Evolutionary conservation across 2,113 vertebrate genomes (phyloP), one percentile per base, ranked within the genome.

Genomic region (Proterorhinus semilunaris): DNA sequence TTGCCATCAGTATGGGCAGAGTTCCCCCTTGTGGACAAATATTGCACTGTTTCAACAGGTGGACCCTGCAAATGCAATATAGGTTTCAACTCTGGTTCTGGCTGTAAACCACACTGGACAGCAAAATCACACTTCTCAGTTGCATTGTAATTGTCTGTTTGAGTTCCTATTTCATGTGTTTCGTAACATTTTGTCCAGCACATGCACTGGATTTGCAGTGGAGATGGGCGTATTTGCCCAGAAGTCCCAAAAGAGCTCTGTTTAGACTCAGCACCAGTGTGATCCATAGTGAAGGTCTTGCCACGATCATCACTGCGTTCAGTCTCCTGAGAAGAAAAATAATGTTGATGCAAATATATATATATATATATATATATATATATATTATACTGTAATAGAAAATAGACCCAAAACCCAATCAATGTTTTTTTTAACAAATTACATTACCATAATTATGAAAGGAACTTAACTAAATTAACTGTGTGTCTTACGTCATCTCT

Each of bases 401-500:
- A 21, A 21, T 21, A 21, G 21, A 21, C 21, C 21, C 21, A 21
- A 21, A 21, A 21, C 21, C 21, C 21, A 21, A 21, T 21, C 21
- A 21, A 21, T 21, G 21, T 1, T 2, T 21, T 21, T 21, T 21
- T 21, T 21, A 21, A 21, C 21, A 21, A 21, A 21, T 21, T 21
- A 21, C 21, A 21, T 21, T 21, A 21, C 21, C 21, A 21, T 2
- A 21, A 21, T 21, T 21, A 21, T 21, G 21, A 21, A 21, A 21
- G 16, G 69, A 3, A 53, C 27, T 36, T 4, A 36, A 36, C 27
- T 3, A 36, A 3, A 36, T 36, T 36, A 36, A 36, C 27, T 36
- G 27, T 36, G 27, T 36, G 27, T 36, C 92, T 93, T 84, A 96
- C 95, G 61, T 93, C 90, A 61, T 93, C 91, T 61, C 86, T 85